These are phyloP conservation scores for Eurytoma californica DNA, from an alignment of 2,888 invertebrate species.

Conservation along the genomic window DNA sequence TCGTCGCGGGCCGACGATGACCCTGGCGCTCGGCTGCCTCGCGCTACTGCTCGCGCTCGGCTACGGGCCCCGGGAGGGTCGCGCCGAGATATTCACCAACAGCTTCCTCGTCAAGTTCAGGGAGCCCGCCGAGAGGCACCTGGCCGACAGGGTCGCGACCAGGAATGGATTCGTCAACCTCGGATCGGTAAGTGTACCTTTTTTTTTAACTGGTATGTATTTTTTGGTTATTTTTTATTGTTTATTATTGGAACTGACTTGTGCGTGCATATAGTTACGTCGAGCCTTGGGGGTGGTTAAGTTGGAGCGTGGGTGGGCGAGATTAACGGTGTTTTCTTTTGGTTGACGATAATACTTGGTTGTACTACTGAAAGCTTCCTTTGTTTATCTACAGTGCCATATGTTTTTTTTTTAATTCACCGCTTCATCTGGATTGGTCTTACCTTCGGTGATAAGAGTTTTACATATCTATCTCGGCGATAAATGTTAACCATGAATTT, in stretches of 20 bases:
- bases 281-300: too few relatives aligned
- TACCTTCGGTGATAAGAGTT: background rate
- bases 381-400: slow-evolving; percentile 21
- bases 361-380: slow-evolving; percentile 19
- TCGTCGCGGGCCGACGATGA: slow-evolving; percentile 7
- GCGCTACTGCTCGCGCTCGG: slow-evolving; percentile 1
- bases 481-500: too few relatives aligned
- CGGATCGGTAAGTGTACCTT: slow-evolving; percentile 87
- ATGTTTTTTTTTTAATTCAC: slow-evolving; percentile 6
- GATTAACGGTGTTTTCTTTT: background rate
- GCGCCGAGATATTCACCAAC: slow-evolving; percentile 91
- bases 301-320: too few relatives aligned
- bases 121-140: slow-evolving; percentile 84
- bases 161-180: slow-evolving; percentile 95
- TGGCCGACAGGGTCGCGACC: slow-evolving; percentile 88
- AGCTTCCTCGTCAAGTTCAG: slow-evolving; percentile 94
- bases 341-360: background rate
- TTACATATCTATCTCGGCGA: background rate
- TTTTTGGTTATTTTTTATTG: background rate
- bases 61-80: background rate
- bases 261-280: too few relatives aligned
- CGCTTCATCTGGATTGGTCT: too few relatives aligned
- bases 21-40: background rate
- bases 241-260: background rate
- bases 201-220: background rate